Conservation (phyloP, 2,113 vertebrate species). For the Crypturellus undulatus region DNA sequence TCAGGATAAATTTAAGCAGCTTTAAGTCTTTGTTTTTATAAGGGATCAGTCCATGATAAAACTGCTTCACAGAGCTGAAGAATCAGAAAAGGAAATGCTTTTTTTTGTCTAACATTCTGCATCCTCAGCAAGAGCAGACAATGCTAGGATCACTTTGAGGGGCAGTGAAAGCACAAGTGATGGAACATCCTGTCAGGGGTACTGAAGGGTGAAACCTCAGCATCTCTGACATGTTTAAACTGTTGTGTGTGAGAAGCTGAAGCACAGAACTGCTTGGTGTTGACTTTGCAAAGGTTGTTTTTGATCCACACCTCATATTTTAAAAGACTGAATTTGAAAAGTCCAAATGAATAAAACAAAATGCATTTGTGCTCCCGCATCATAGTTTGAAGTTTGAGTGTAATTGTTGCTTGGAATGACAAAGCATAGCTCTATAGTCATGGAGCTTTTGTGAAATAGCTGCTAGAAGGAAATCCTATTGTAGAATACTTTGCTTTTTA, state of each 20-base stretch:
- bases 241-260: not conserved
- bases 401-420: not conserved
- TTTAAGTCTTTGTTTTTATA: not conserved
- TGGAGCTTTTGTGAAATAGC: not conserved
- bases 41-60: rapidly evolving
- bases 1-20: not conserved
- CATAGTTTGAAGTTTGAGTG: not conserved
- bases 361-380: rapidly evolving
- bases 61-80: not conserved
- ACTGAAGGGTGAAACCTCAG: not conserved
- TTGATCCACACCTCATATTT: not conserved
- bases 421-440: not conserved
- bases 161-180: not conserved
- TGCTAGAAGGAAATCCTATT: not conserved
- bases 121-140: not conserved
- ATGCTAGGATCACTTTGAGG: not conserved
- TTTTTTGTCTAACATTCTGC: not conserved
- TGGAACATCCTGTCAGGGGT: rapidly evolving
- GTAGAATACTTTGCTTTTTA: not conserved
- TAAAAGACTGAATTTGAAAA: not conserved
- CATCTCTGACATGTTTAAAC: not conserved
- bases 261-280: not conserved
- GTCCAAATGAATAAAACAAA: not conserved
- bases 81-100: not conserved
- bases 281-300: not conserved